phyloP scores from a whole-genome alignment of 2,113 vertebrate species.

The Calyptomena viridis region DNA sequence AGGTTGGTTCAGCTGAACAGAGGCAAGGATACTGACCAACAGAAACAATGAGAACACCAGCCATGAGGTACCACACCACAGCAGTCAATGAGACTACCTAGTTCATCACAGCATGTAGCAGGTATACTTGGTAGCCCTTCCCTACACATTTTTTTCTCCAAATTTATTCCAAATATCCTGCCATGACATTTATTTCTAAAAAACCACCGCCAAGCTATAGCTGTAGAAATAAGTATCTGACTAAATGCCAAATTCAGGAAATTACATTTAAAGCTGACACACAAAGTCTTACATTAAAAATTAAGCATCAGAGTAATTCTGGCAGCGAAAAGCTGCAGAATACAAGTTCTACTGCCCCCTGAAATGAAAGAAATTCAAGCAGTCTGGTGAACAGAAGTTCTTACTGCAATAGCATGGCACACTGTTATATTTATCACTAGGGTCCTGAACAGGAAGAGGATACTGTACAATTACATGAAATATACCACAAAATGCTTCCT shows the following conservation, averaged over 20 bases:
- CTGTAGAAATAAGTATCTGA: not conserved
- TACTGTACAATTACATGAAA: not conserved
- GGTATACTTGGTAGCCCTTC: not conserved
- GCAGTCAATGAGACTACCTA: not conserved
- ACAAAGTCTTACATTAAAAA: slow-evolving; percentile 5
- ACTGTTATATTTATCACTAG: not conserved
- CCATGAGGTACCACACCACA: not conserved
- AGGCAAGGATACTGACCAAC: not conserved
- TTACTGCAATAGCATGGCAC: not conserved
- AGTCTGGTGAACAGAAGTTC: slow-evolving; percentile 6
- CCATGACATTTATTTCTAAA: not conserved
- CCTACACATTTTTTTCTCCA: not conserved
- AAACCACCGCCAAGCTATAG: not conserved
- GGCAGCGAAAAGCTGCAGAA: not conserved
- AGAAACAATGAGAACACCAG: not conserved
- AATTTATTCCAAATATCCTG: not conserved
- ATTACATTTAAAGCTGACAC: slow-evolving; percentile 2
- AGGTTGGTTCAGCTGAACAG: not conserved
- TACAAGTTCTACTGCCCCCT: not conserved
- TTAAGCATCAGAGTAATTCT: not conserved
- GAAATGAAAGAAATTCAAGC: not conserved
- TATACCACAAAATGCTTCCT: not conserved
- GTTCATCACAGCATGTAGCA: not conserved
- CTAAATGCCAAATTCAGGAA: slow-evolving; percentile 37
- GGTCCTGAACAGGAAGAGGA: not conserved